Conservation (phyloP, 2,113 vertebrate species). For the Genyomyrus donnyi region DNA sequence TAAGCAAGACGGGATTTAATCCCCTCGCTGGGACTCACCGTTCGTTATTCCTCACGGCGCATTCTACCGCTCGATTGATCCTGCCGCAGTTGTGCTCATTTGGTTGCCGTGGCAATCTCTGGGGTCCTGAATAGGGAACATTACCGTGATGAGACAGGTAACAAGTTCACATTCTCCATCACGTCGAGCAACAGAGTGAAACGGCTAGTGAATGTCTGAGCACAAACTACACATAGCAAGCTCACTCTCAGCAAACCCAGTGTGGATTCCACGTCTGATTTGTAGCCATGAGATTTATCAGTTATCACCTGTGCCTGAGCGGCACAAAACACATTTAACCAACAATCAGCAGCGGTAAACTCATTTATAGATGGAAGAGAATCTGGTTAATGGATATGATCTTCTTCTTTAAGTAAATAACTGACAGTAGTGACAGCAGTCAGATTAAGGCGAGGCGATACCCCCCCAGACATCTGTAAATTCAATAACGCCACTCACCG, state of each 20-base stretch:
- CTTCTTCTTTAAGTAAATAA: background rate
- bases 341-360: background rate
- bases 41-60: background rate
- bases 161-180: background rate
- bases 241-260: background rate
- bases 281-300: background rate
- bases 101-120: background rate
- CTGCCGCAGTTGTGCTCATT: background rate
- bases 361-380: background rate
- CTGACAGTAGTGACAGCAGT: background rate
- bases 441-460: background rate
- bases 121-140: background rate
- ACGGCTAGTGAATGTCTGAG: background rate
- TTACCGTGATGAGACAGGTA: background rate
- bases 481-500: background rate
- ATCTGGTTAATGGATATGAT: background rate
- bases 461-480: background rate
- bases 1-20: background rate
- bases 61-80: background rate
- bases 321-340: background rate
- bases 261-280: background rate
- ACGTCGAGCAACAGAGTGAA: background rate
- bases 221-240: background rate
- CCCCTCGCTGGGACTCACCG: background rate
- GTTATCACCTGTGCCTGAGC: background rate